Conservation (phyloP, 2,888 invertebrate species). For the Tenthredo scrophulariae region DNA sequence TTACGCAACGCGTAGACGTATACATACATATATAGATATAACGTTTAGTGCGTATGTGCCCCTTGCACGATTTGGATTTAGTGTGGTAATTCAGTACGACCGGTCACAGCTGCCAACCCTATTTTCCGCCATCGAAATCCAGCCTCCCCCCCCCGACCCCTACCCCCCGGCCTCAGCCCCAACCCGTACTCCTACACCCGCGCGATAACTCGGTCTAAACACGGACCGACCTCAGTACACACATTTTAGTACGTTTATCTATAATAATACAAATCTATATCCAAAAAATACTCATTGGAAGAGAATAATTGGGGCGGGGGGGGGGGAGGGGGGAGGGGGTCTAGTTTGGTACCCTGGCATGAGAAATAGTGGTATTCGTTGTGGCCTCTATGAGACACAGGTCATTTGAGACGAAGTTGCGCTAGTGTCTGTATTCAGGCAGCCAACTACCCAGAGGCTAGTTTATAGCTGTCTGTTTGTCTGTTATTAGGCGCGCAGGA, state of each 20-base stretch:
- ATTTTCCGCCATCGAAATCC: constrained; percentile 40
- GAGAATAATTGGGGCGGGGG: too few relatives aligned
- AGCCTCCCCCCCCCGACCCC: neutral
- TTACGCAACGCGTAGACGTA: neutral
- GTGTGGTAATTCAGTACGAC: constrained; percentile 39
- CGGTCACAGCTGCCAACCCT: constrained; percentile 34
- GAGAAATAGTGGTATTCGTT: too few relatives aligned
- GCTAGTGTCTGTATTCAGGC: too few relatives aligned
- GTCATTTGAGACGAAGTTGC: too few relatives aligned
- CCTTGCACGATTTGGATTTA: constrained; percentile 9
- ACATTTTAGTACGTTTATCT: neutral
- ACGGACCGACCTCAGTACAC: neutral
- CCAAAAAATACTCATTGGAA: neutral
- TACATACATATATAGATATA: neutral
- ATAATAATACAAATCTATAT: neutral
- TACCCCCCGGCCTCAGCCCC: neutral
- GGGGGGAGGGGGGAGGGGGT: too few relatives aligned
- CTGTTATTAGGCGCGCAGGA: too few relatives aligned
- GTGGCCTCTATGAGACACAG: too few relatives aligned
- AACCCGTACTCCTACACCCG: neutral
- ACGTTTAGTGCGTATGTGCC: neutral
- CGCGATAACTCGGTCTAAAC: neutral
- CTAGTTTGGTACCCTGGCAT: too few relatives aligned
- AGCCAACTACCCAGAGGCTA: too few relatives aligned
- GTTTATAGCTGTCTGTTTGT: too few relatives aligned